Evolutionary conservation across 2,888 invertebrate genomes (phyloP), one percentile per base, ranked within the genome.

Genomic region (Rhorus exstirpatorius): DNA sequence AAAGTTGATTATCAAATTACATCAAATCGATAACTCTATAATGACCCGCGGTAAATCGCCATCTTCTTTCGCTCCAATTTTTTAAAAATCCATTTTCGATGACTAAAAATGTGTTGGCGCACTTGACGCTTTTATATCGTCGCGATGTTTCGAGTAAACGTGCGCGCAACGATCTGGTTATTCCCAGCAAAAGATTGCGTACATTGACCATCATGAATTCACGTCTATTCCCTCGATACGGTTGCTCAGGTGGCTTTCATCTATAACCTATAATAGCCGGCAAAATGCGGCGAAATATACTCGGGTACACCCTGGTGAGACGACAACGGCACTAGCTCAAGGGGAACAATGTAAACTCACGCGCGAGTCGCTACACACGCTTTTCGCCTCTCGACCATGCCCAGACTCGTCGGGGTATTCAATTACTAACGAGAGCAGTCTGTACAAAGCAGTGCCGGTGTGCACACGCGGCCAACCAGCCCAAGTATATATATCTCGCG

Each of bases 401-500:
- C 83, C 85, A 79, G 74, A 78, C 75, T 84, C 71, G n/a, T 8
- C 46, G 31, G 72, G 81, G 86, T 83, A 86, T 86, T 88, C 87
- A 88, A 88, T 88, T 88, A 88, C 88, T 88, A 88, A 88, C 88
- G 86, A 88, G 84, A 84, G 72, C 68, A 83, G 81, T 63, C 86
- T 83, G 35, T 35, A 26, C 84, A 86, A 87, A 87, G 81, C 85
- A 84, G 71, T 82, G 78, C 83, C 55, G 24, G 35, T 41, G 70
- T 71, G 60, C 79, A 67, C 84, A 81, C 83, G 86, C 84, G 83
- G 75, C 80, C 80, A 77, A 86, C 60, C 58, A 31, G 41, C 53
- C 68, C 60, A 63, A 75, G 79, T 10, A n/a, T n/a, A n/a, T n/a
- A n/a, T n/a, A 65, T 68, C 86, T 85, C 84, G 84, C 85, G 84